Evolutionary conservation across 2,888 invertebrate species (phyloP).

Genomic region (Amphipyra berbera): DNA sequence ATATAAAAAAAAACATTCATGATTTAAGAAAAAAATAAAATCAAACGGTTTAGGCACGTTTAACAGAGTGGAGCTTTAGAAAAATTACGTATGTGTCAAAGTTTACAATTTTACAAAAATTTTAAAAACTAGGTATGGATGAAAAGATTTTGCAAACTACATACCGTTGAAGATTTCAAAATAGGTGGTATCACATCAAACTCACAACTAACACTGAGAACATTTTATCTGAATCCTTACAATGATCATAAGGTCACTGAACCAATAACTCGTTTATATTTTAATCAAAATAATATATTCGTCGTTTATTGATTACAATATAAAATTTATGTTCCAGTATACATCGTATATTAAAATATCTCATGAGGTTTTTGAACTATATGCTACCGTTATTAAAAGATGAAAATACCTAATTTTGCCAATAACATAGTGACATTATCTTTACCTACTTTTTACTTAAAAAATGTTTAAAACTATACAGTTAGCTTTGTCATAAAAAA

Average conservation of each 20-base stretch:
- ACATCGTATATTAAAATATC: slow-evolving; percentile 4
- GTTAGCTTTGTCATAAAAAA: too few relatives aligned
- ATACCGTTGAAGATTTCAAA: slow-evolving; percentile 16
- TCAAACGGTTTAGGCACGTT: too few relatives aligned
- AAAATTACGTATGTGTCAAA: too few relatives aligned
- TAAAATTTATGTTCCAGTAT: slow-evolving; percentile 7
- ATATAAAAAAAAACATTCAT: too few relatives aligned
- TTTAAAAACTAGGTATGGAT: too few relatives aligned
- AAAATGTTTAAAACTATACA: too few relatives aligned
- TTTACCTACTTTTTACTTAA: too few relatives aligned
- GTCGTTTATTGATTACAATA: slow-evolving; percentile 17
- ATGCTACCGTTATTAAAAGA: slow-evolving; percentile 19
- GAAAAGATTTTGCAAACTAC: slow-evolving; percentile 1
- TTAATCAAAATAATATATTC: slow-evolving; percentile 26
- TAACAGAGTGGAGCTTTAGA: too few relatives aligned
- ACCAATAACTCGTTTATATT: slow-evolving; percentile 47
- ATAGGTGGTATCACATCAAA: slow-evolving; percentile 28
- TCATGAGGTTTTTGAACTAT: slow-evolving; percentile 45
- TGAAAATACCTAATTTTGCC: not conserved
- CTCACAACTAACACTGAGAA: slow-evolving; percentile 40
- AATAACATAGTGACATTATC: too few relatives aligned
- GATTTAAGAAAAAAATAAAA: too few relatives aligned
- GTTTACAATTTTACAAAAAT: too few relatives aligned
- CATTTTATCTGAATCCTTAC: slow-evolving; percentile 6
- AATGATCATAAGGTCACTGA: slow-evolving; percentile 40